Evolutionary conservation across 2,888 invertebrate genomes (phyloP).

Genomic region (Drosophila pegasa): DNA sequence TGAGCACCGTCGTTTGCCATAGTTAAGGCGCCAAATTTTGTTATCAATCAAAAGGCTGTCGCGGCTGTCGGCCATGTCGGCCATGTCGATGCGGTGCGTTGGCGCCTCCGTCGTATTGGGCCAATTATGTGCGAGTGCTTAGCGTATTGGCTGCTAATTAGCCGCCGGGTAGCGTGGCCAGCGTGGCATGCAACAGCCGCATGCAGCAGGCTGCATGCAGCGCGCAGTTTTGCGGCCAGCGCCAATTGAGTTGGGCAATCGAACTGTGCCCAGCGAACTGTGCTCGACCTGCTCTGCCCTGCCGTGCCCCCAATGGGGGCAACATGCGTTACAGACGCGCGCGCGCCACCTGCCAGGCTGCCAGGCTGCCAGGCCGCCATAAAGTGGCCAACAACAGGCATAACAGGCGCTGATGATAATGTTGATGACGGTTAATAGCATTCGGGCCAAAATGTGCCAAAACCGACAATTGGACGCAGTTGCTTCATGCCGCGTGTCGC

Average conservation of each 20-base stretch:
- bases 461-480: slow-evolving; percentile 23
- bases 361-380: slow-evolving; percentile 2
- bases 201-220: slow-evolving; percentile 44
- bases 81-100: slow-evolving; percentile 10
- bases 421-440: slow-evolving; percentile 43
- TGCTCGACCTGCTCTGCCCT: slow-evolving; percentile 35
- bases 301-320: slow-evolving; percentile 10
- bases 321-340: slow-evolving; percentile 49
- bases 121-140: slow-evolving; percentile 77
- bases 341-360: slow-evolving; percentile 61
- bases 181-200: slow-evolving; percentile 46
- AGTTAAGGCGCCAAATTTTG: slow-evolving; percentile 40
- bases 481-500: slow-evolving; percentile 5
- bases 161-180: slow-evolving; percentile 48
- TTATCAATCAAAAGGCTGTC: slow-evolving; percentile 62
- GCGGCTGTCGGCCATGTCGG: slow-evolving; percentile 2
- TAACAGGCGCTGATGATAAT: slow-evolving; percentile 42
- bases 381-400: slow-evolving; percentile 24
- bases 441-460: slow-evolving; percentile 17
- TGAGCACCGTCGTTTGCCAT: slow-evolving; percentile 28
- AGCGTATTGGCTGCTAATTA: slow-evolving; percentile 75
- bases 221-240: slow-evolving; percentile 57
- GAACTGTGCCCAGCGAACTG: slow-evolving; percentile 56
- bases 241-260: slow-evolving; percentile 67
- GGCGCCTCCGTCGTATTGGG: slow-evolving; percentile 52